Evolutionary conservation across 2,113 vertebrate species (phyloP).

Genomic region (Taxidea taxus): DNA sequence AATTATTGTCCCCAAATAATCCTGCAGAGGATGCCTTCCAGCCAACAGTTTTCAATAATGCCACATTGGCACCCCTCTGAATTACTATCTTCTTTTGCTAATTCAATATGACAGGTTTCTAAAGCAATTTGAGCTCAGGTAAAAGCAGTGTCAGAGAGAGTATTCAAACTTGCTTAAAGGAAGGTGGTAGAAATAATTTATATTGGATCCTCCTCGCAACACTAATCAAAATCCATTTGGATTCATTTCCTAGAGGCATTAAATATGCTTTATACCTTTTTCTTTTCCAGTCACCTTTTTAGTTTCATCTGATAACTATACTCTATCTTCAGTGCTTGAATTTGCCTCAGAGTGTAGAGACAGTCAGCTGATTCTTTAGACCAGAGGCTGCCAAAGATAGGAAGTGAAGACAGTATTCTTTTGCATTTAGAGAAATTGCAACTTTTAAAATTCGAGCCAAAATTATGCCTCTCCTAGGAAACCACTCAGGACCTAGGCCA

Average conservation of each 20-base stretch:
- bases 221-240: constrained; percentile 25
- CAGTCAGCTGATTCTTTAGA: background rate
- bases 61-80: constrained; percentile 62
- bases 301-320: background rate
- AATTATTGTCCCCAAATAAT: constrained; percentile 46
- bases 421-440: background rate
- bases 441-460: background rate
- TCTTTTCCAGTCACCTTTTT: constrained; percentile 46
- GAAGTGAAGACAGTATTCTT: background rate
- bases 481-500: background rate
- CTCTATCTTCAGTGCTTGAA: constrained; percentile 28
- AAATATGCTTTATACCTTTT: background rate
- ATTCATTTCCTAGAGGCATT: constrained; percentile 41
- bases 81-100: constrained; percentile 72
- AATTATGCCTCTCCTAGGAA: background rate
- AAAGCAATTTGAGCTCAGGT: constrained; percentile 70
- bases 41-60: constrained; percentile 61
- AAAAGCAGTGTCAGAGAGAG: constrained; percentile 61
- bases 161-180: constrained; percentile 31
- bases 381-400: constrained; percentile 5
- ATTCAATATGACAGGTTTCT: constrained; percentile 76
- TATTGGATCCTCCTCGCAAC: constrained; percentile 59
- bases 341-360: constrained; percentile 27
- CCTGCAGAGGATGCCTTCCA: constrained; percentile 58
- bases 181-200: background rate